Conservation (phyloP, 2,113 vertebrate genomes). For the Erythrolamprus reginae region DNA sequence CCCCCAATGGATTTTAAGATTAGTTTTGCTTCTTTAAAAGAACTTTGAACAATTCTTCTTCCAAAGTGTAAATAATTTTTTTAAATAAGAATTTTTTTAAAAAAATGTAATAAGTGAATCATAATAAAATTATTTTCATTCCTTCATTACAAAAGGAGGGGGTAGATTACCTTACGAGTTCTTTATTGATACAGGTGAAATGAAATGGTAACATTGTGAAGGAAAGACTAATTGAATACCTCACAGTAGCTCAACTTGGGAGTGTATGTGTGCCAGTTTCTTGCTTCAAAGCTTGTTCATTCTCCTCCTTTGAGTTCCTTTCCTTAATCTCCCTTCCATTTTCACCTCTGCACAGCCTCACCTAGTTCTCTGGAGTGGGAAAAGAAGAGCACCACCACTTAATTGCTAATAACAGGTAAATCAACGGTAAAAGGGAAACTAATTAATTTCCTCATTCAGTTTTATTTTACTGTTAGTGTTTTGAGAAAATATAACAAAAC, state of each 20-base stretch:
- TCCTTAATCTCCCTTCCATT: slow-evolving; percentile 47
- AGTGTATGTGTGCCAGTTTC: slow-evolving; percentile 2
- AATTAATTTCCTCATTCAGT: slow-evolving; percentile 77
- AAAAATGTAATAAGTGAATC: neutral
- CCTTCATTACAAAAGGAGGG: neutral
- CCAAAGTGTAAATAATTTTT: neutral
- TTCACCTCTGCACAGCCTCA: slow-evolving; percentile 49
- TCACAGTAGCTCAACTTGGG: neutral
- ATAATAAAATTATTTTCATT: neutral
- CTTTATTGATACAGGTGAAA: neutral
- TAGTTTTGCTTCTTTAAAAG: neutral
- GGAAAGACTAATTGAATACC: neutral
- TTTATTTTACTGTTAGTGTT: slow-evolving; percentile 85
- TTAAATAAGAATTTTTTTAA: neutral
- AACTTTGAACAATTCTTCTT: neutral
- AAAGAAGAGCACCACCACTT: slow-evolving; percentile 63
- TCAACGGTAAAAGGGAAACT: slow-evolving; percentile 79
- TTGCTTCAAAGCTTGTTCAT: neutral
- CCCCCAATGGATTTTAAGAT: neutral
- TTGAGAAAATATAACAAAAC: slow-evolving; percentile 83
- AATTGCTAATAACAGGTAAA: slow-evolving; percentile 82
- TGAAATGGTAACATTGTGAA: neutral
- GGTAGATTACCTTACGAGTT: neutral
- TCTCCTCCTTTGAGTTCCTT: neutral
- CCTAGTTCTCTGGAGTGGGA: slow-evolving; percentile 19